A percentile compares a stretch with the other conserved stretches of the same genome.
Evolutionary conservation across 2,113 vertebrate species (phyloP).

Genomic region (Hemiscyllium ocellatum): DNA sequence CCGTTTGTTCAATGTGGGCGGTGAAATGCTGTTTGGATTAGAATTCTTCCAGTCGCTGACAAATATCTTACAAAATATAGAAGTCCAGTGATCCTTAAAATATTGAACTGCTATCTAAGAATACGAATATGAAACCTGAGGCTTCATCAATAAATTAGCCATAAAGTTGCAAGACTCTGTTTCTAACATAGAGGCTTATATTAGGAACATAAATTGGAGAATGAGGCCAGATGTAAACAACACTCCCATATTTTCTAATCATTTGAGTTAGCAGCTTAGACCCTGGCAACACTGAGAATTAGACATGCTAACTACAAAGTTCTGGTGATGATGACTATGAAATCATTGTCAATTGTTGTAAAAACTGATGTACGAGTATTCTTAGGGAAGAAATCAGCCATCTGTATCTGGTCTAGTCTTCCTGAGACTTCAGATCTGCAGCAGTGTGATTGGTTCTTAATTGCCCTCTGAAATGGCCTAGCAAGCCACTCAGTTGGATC

Average conservation of each 20-base stretch:
- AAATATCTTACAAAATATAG: conserved; percentile 48
- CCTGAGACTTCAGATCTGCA: no score
- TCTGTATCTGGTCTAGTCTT: no score
- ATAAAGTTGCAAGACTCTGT: not conserved
- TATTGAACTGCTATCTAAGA: not conserved
- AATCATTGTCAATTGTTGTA: no score
- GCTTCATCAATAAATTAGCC: not conserved
- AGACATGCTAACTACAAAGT: not conserved
- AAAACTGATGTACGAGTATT: no score
- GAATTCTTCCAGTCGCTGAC: conserved; percentile 47
- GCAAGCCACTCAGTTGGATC: no score
- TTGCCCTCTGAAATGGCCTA: no score
- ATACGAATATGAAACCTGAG: not conserved
- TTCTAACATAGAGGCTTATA: not conserved
- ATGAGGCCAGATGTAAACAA: not conserved
- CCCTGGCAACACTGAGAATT: not conserved
- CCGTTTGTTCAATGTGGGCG: conserved; percentile 41
- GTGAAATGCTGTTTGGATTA: not conserved
- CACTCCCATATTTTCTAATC: not conserved
- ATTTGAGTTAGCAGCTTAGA: not conserved
- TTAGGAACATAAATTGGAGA: not conserved
- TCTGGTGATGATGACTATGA: no score
- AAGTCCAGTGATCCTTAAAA: not conserved
- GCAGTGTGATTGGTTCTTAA: no score
- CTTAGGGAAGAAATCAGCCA: no score